Base-by-base conservation (phyloP, 2,888 invertebrate genomes). In the Tenthredo amoena region DNA sequence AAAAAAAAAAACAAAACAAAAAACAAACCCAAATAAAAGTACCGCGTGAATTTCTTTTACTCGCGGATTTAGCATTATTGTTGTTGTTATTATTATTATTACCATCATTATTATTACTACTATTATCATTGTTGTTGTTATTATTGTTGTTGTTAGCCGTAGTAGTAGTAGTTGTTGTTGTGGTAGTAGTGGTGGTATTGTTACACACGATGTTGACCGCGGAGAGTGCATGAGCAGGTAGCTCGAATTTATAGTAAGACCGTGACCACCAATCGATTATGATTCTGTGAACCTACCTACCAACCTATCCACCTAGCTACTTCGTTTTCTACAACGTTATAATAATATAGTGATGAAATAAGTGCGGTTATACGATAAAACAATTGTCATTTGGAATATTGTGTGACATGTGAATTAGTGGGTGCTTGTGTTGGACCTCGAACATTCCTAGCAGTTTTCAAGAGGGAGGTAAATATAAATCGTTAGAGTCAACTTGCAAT, bases 391-490 rank as follows among this genome's bases (percentile, higher is more conserved):
- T 85, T 62, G 71, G 50, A 85, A 81, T 71, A 55, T 65, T 62
- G 40, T 83, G 43, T 83, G 12, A 21, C n/a, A 15, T 26, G 58
- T 81, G 43, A 50, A 31, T 55, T 55, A 21, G 55, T 34, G 43
- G 31, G 47, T 15, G n/a, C 47, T 71, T 68, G 47, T 47, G 37
- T 43, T 21, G 81, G 81, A 62, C 40, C 81, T 81, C 47, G 37
- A 68, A 83, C 83, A 83, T 83, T 83, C 83, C 83, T 47, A 65
- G 68, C 68, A 71, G 68, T 65, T 47, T 83, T 83, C 71, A 34
- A 83, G 83, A 83, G 71, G 65, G 47, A 83, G 83, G 83, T 83
- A 83, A 83, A 83, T 83, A 83, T 83, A 83, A 83, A 83, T 68
- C 71, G 79, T 81, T 81, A 62, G 58, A 81, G 58, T 81, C 62